Conservation (phyloP, 2,797 vertebrate species). For the Cryptoprocta ferox region DNA sequence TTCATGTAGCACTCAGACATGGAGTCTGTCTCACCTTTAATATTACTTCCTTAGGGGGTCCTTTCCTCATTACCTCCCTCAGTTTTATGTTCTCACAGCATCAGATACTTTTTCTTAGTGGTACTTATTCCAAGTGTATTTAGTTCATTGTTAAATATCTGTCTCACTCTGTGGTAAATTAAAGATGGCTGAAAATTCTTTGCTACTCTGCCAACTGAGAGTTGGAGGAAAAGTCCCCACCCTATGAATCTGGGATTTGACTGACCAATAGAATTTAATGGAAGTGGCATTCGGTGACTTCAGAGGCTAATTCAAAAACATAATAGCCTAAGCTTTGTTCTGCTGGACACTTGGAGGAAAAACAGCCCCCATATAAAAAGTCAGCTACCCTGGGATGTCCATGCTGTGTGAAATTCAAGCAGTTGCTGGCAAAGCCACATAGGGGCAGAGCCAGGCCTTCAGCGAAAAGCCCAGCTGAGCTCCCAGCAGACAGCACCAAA, state of each 20-base stretch:
- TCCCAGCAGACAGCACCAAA: not conserved
- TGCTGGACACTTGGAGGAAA: not conserved
- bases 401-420: not conserved
- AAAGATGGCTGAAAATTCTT: not conserved
- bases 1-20: not conserved
- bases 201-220: not conserved
- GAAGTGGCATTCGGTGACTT: not conserved
- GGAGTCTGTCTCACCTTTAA: not conserved
- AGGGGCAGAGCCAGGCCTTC: not conserved
- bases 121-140: not conserved
- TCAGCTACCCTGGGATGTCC: not conserved
- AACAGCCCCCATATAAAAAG: not conserved
- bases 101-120: not conserved
- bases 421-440: not conserved
- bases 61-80: constrained; percentile 43
- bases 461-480: not conserved
- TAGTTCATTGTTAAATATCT: not conserved
- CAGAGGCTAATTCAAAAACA: not conserved
- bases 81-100: constrained; percentile 37
- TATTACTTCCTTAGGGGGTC: constrained; percentile 17
- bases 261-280: not conserved
- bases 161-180: not conserved
- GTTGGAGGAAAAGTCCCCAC: not conserved
- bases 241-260: not conserved
- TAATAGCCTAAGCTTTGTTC: not conserved